Evolutionary conservation across 2,113 vertebrate genomes (phyloP).

Genomic region (Oreochromis niloticus): DNA sequence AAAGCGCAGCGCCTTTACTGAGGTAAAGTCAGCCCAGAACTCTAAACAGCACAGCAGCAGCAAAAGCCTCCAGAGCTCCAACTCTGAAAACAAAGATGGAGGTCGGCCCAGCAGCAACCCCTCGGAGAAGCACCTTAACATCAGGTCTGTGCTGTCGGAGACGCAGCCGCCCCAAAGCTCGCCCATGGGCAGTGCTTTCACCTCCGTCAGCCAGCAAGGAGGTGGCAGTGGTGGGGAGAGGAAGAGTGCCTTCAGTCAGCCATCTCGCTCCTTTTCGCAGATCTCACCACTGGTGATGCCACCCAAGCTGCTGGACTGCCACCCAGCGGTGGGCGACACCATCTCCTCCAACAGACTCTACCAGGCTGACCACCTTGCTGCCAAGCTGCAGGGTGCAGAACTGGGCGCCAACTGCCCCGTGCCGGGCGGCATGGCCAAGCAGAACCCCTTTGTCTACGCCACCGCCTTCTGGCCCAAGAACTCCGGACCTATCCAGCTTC

Average conservation of each 20-base stretch:
- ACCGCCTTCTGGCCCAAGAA: conserved; percentile 94
- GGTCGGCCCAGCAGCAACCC: conserved; percentile 53
- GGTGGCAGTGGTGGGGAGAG: conserved; percentile 66
- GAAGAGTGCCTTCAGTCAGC: conserved; percentile 94
- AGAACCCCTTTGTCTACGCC: conserved; percentile 89
- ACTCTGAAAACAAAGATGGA: conserved; percentile 74
- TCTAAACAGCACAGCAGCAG: conserved; percentile 66
- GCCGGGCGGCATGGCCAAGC: conserved; percentile 79
- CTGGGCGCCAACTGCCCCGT: conserved; percentile 74
- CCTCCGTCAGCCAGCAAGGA: conserved; percentile 78
- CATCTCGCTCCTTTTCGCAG: conserved; percentile 82
- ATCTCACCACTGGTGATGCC: conserved; percentile 83
- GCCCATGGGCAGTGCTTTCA: conserved; percentile 81
- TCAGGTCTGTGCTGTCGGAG: conserved; percentile 76
- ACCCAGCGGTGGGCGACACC: conserved; percentile 74
- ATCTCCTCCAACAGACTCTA: conserved; percentile 84
- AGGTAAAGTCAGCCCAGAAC: conserved; percentile 80
- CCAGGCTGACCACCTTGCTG: conserved; percentile 81
- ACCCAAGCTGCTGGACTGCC: conserved; percentile 85
- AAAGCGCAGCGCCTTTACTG: conserved; percentile 93
- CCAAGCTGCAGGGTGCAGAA: conserved; percentile 82
- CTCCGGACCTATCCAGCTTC: conserved; percentile 85
- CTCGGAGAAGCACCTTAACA: conserved; percentile 70
- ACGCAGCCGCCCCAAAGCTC: conserved; percentile 73
- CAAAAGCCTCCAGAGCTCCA: conserved; percentile 63